phyloP scores from a whole-genome alignment of 2,797 vertebrate species.

The Phrynocephalus vlangalii region DNA sequence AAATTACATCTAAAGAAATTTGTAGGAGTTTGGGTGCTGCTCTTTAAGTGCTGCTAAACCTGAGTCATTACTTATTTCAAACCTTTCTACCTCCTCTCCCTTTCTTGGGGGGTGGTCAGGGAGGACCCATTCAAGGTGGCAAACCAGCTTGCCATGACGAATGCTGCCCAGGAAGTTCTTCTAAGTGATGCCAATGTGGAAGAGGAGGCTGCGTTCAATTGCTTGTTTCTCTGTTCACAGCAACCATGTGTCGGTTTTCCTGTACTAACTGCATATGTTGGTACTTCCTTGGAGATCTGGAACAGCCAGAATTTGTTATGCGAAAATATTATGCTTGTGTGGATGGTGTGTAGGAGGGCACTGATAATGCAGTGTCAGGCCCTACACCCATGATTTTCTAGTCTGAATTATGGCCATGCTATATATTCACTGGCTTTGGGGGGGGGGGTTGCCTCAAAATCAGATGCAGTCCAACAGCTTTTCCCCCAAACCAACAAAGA shows the following conservation, averaged over 20 bases:
- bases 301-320: slow-evolving; percentile 29
- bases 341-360: slow-evolving; percentile 32
- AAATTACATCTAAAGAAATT: background rate
- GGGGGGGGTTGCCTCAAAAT: background rate
- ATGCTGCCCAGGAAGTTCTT: background rate
- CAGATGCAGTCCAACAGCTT: background rate
- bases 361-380: slow-evolving; percentile 8
- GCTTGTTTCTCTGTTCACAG: background rate
- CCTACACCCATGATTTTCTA: background rate
- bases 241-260: slow-evolving; percentile 14
- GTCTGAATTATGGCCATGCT: background rate
- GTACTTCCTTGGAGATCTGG: slow-evolving; percentile 24
- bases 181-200: background rate
- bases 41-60: background rate
- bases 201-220: background rate
- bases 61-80: background rate
- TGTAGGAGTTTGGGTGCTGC: background rate
- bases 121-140: background rate
- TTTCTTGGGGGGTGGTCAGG: background rate
- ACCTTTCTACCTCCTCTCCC: background rate
- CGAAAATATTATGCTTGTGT: slow-evolving; percentile 38
- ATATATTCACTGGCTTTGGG: background rate
- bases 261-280: slow-evolving; percentile 21
- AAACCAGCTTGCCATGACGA: background rate
- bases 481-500: background rate